Conservation (phyloP, 1,140 invertebrate species). For the Hirudo medicinalis region DNA sequence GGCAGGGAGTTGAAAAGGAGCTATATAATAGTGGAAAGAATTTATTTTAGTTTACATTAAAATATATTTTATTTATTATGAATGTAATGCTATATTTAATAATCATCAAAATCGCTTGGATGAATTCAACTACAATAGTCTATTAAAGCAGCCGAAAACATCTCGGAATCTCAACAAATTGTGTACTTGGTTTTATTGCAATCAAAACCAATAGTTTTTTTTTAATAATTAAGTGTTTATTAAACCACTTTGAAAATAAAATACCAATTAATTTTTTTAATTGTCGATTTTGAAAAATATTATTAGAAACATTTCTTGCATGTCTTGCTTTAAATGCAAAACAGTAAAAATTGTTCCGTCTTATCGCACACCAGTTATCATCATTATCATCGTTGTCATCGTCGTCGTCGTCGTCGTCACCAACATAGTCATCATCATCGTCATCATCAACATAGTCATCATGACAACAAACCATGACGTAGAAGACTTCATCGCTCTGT, state of each 20-base stretch:
- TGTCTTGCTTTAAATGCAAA: no score
- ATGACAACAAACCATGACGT: constrained; percentile 7
- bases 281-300: no score
- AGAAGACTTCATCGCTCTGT: constrained; percentile 25
- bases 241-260: no score
- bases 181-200: no score
- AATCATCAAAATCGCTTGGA: neutral
- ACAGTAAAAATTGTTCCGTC: neutral
- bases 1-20: constrained; percentile 32
- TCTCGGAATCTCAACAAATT: no score
- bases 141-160: no score
- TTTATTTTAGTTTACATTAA: neutral
- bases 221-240: no score
- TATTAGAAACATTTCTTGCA: no score
- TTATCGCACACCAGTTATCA: neutral
- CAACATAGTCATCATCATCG: neutral
- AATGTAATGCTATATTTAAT: neutral
- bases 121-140: constrained; percentile 1
- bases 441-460: neutral
- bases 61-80: neutral
- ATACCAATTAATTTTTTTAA: no score
- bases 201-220: no score
- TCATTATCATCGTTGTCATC: neutral
- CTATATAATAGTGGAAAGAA: constrained; percentile 25
- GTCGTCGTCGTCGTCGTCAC: neutral